These are phyloP conservation scores for Drosophila pectinifera DNA, from an alignment of 1,140 invertebrate genomes.

Conservation along the genomic window DNA sequence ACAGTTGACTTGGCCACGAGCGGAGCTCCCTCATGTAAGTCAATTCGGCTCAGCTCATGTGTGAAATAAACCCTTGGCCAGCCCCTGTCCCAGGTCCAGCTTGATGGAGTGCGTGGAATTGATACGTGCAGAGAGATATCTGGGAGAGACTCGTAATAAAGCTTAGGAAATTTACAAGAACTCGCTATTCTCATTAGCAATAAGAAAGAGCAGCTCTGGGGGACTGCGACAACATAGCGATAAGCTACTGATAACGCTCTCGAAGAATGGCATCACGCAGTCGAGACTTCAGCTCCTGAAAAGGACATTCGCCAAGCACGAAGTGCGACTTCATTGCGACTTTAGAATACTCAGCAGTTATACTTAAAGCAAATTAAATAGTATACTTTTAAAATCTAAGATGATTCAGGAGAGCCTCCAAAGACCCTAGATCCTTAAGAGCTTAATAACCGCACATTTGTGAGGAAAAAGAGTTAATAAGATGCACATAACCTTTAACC, in stretches of 20 bases:
- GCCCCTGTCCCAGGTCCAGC: slow-evolving; percentile 14
- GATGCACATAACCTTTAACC: too few relatives aligned
- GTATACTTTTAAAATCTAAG: too few relatives aligned
- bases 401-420: too few relatives aligned
- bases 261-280: slow-evolving; percentile 63
- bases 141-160: not conserved
- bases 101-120: slow-evolving; percentile 65
- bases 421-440: too few relatives aligned
- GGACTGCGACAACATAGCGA: slow-evolving; percentile 34
- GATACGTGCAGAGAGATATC: slow-evolving; percentile 41
- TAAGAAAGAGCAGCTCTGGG: slow-evolving; percentile 12
- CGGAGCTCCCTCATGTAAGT: slow-evolving; percentile 16
- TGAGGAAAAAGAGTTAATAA: too few relatives aligned
- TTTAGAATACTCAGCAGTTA: not conserved
- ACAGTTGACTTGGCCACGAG: slow-evolving; percentile 25
- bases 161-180: slow-evolving; percentile 5
- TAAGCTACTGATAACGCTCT: slow-evolving; percentile 51
- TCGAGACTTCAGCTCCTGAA: not conserved
- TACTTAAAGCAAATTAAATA: too few relatives aligned
- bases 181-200: slow-evolving; percentile 39
- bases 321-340: not conserved
- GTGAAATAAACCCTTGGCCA: slow-evolving; percentile 56
- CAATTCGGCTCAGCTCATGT: slow-evolving; percentile 49
- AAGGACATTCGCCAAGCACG: slow-evolving; percentile 1
- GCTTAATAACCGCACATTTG: too few relatives aligned